A percentile compares a stretch with the other conserved stretches of the same genome.
Evolutionary conservation across 2,113 vertebrate genomes (phyloP).

Genomic region (Amblyopsis rosae): DNA sequence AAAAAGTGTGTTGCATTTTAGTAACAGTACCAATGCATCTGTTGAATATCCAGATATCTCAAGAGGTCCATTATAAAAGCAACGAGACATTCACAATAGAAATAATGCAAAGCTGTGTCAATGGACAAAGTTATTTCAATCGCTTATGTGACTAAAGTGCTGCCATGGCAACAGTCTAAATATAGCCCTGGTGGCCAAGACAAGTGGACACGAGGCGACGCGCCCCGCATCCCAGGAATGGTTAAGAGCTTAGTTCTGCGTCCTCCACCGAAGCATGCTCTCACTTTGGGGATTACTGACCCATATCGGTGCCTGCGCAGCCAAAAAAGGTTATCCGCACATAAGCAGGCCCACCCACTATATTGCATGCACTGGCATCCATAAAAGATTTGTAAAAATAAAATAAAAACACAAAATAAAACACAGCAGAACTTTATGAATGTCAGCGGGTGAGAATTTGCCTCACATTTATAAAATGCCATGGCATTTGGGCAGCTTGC

Average conservation of each 20-base stretch:
- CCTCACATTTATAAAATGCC: slow-evolving; percentile 83
- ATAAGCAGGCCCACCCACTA: slow-evolving; percentile 24
- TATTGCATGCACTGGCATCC: slow-evolving; percentile 18
- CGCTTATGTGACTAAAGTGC: slow-evolving; percentile 60
- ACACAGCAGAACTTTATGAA: slow-evolving; percentile 78
- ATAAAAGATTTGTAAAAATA: background rate
- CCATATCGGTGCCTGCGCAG: slow-evolving; percentile 74
- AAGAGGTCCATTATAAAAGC: background rate
- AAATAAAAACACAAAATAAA: slow-evolving; percentile 49
- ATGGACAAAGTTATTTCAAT: slow-evolving; percentile 57
- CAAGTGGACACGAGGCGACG: slow-evolving; percentile 58
- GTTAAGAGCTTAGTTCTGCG: slow-evolving; percentile 73
- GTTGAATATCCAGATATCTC: background rate
- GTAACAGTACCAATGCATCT: background rate
- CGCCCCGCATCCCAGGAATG: slow-evolving; percentile 53
- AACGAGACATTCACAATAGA: background rate
- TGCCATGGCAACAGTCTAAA: slow-evolving; percentile 72
- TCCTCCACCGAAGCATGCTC: slow-evolving; percentile 60
- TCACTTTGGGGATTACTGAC: slow-evolving; percentile 78
- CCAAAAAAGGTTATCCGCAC: slow-evolving; percentile 79
- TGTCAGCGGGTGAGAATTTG: slow-evolving; percentile 79
- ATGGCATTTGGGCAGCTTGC: slow-evolving; percentile 81
- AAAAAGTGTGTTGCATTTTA: background rate
- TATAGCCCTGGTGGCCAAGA: slow-evolving; percentile 61
- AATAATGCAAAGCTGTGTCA: slow-evolving; percentile 22